Percentiles rank a stretch among this genome's conserved stretches.
These are phyloP conservation scores for Betta splendens DNA, from an alignment of 2,797 vertebrate species.

Conservation along the genomic window DNA sequence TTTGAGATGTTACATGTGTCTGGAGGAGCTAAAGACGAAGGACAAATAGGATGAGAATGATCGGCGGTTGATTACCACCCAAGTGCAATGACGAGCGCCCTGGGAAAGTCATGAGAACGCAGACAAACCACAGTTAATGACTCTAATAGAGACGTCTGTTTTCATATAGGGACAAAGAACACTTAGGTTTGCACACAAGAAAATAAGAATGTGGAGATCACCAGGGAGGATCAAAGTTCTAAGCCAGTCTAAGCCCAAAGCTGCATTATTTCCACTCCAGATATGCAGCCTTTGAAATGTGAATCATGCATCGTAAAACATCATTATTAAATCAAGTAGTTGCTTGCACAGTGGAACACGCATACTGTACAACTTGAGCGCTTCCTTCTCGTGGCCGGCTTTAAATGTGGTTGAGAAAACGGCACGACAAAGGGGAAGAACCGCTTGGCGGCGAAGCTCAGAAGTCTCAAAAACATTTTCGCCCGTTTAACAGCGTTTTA, in stretches of 20 bases:
- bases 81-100: conserved; percentile 38
- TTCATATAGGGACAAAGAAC: conserved; percentile 51
- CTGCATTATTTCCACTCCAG: conserved; percentile 69
- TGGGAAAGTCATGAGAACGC: conserved; percentile 51
- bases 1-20: conserved; percentile 52
- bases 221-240: conserved; percentile 75
- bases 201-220: conserved; percentile 59
- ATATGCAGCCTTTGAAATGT: conserved; percentile 68
- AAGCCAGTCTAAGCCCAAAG: conserved; percentile 37
- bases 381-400: conserved; percentile 51
- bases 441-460: conserved; percentile 37
- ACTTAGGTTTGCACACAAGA: conserved; percentile 28
- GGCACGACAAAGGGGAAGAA: conserved; percentile 30
- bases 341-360: conserved; percentile 62
- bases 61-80: conserved; percentile 59
- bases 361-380: conserved; percentile 49
- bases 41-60: conserved; percentile 39
- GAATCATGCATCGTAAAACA: conserved; percentile 69
- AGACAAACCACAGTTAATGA: conserved; percentile 65
- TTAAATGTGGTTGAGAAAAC: conserved; percentile 44
- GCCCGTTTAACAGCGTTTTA: conserved; percentile 49
- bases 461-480: conserved; percentile 31
- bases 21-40: conserved; percentile 19
- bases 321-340: conserved; percentile 68
- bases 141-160: conserved; percentile 55